Evolutionary conservation across 92 coral and sea anemone species (phyloP), one percentile per base, ranked within the genome.

Genomic region (Epizoanthus fatuus): DNA sequence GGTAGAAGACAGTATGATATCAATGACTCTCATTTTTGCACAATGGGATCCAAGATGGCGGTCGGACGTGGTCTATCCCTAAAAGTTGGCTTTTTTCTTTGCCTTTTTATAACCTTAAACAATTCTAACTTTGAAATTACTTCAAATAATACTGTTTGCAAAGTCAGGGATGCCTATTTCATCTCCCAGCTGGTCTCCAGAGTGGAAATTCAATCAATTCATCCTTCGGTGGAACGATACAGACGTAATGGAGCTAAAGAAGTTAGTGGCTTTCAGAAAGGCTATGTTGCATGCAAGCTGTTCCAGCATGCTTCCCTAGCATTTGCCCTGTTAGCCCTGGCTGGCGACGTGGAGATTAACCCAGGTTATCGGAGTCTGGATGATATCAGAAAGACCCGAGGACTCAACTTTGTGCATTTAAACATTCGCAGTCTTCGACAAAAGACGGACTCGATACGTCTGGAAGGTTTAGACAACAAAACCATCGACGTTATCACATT

Each of bases 261-360:
- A 38, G 63, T 80, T 39, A 55, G 72, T 63, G 54, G 73, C 37
- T 85, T 62, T 69, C 74, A 72, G 59, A 84, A 55, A 22, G 81
- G 81, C 32, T 58, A 16, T 55, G 52, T 73, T 15, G 57, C 81
- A 54, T 85, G 89, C 72, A 85, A 85, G 75, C 32, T 75, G 16
- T 58, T 85, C 69, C 76, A 73, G 39, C 89, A 62, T 85, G 89
- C 77, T 37, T 75, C 67, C n/a, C 55, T 76, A 49, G 89, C 55
- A 38, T 58, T 52, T 70, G 20, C 75, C 17, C 76, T 85, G 60
- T 60, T 85, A 59, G 66, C 84, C 17, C 84, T 85, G 29, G 81
- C 89, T 60, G 73, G 77, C 35, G 89, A 85, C 60, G 55, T 85
- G 15, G 84, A 86, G 54, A 66, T 86, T 63, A 85, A 75, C 77